phyloP scores from a whole-genome alignment of 2,797 vertebrate genomes.

The Eidolon dupreanum region DNA sequence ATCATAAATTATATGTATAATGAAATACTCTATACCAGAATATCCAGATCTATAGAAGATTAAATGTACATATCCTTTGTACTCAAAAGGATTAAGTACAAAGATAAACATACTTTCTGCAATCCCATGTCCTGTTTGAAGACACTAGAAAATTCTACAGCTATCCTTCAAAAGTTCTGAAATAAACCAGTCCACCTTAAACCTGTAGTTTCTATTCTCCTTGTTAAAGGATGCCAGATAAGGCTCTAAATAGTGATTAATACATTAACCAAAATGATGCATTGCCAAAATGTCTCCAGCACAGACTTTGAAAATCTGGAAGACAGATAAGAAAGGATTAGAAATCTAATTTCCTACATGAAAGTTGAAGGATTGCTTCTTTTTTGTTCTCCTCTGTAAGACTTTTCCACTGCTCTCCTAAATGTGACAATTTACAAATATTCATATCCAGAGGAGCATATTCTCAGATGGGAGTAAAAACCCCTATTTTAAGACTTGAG shows the following conservation, averaged over 20 bases:
- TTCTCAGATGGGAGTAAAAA: neutral
- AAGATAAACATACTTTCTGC: neutral
- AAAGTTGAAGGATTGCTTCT: neutral
- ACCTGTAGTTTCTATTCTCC: neutral
- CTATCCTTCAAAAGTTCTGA: conserved; percentile 12
- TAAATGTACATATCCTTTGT: neutral
- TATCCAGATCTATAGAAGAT: neutral
- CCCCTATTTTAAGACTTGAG: conserved; percentile 26
- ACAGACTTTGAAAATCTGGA: conserved; percentile 42
- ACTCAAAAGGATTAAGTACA: conserved; percentile 1
- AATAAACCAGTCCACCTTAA: conserved; percentile 34
- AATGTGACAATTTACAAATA: conserved; percentile 41
- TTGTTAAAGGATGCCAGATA: neutral
- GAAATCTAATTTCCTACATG: conserved; percentile 56
- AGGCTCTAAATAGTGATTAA: neutral
- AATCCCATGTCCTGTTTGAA: neutral
- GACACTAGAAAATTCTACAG: conserved; percentile 51
- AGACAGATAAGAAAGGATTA: neutral
- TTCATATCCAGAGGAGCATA: neutral
- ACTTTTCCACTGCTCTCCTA: conserved; percentile 26
- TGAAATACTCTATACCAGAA: conserved; percentile 13
- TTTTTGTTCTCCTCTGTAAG: neutral
- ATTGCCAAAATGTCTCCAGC: conserved; percentile 28
- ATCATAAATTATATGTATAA: conserved; percentile 42
- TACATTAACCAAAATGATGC: conserved; percentile 40